Evolutionary conservation across 1,140 invertebrate genomes (phyloP), one percentile per base, ranked within the genome.

Genomic region (Trichoplusia ni): DNA sequence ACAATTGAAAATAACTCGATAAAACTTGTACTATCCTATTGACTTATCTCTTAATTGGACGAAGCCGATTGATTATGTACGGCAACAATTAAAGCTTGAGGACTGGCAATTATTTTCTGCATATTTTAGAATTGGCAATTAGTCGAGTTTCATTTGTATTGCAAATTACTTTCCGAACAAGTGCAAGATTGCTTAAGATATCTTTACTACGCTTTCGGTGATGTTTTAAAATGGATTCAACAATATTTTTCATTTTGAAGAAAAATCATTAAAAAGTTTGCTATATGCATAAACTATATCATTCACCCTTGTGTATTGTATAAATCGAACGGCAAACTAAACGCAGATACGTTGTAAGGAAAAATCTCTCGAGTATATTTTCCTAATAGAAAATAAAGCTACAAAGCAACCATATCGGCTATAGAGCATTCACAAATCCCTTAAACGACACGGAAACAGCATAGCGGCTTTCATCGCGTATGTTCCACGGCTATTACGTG

Each of bases 401-500:
- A 21, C 16, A 58, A 18, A 23, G 3, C 44, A 44, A 44, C 23
- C 8, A 29, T 58, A 38, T 7, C 4, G 35, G 13, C 37, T 13
- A 42, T 29, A 29, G 42, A 54, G 31, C 23, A 18, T 14, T 42
- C 11, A 14, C 25, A 46, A 46, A 35, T 9, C 25, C n/a, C 29
- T 13, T 23, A 35, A 13, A 33, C 31, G 46, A 25, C 37, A 56
- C 38, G 56, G 54, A 62, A 62, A 46, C 35, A 54, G 61, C 63
- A 56, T 62, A 64, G 66, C 71, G 65, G 51, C 58, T 53, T 29
- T 53, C 59, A 47, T 40, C 56, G 47, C 21, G 56, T 64, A 29
- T 73, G 33, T 71, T 69, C 46, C 64, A 72, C 64, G 69, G 61
- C 35, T 54, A 63, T 63, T 68, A 71, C 44, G 51, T 44, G 38